These are phyloP conservation scores for Asbolus verrucosus DNA, from an alignment of 1,140 invertebrate genomes.

Conservation along the genomic window DNA sequence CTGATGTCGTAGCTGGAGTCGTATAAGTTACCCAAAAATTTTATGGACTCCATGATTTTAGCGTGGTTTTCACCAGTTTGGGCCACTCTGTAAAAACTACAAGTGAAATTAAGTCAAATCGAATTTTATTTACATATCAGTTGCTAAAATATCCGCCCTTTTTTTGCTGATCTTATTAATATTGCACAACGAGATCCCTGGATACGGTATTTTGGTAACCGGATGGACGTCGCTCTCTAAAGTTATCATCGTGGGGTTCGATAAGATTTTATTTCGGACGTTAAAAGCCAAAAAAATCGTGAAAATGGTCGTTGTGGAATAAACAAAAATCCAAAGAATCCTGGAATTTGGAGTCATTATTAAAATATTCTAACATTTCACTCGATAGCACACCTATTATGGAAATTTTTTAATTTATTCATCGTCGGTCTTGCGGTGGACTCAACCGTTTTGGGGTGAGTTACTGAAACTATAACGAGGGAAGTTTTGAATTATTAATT, in stretches of 20 bases:
- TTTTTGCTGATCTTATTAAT: constrained; percentile 69
- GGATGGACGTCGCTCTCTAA: constrained; percentile 67
- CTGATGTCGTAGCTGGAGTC: constrained; percentile 46
- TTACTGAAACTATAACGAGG: too few relatives aligned
- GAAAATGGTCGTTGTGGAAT: not conserved
- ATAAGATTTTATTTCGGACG: constrained; percentile 61
- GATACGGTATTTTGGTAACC: constrained; percentile 68
- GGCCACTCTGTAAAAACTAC: constrained; percentile 16
- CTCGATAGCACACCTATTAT: too few relatives aligned
- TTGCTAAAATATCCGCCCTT: constrained; percentile 58
- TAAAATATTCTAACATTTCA: too few relatives aligned
- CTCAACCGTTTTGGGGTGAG: too few relatives aligned
- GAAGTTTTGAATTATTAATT: too few relatives aligned
- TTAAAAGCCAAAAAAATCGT: not conserved
- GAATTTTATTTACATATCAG: constrained; percentile 64
- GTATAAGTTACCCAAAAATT: constrained; percentile 54
- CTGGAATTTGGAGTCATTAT: too few relatives aligned
- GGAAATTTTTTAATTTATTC: too few relatives aligned
- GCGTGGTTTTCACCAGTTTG: not conserved
- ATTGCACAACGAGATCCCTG: constrained; percentile 69
- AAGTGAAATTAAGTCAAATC: constrained; percentile 3
- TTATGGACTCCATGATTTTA: constrained; percentile 42
- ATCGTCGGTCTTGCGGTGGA: too few relatives aligned
- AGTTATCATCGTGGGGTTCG: constrained; percentile 66
- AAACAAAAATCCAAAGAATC: not conserved